Evolutionary conservation across 2,888 invertebrate genomes (phyloP).

Genomic region (Zeuzera pyrina): DNA sequence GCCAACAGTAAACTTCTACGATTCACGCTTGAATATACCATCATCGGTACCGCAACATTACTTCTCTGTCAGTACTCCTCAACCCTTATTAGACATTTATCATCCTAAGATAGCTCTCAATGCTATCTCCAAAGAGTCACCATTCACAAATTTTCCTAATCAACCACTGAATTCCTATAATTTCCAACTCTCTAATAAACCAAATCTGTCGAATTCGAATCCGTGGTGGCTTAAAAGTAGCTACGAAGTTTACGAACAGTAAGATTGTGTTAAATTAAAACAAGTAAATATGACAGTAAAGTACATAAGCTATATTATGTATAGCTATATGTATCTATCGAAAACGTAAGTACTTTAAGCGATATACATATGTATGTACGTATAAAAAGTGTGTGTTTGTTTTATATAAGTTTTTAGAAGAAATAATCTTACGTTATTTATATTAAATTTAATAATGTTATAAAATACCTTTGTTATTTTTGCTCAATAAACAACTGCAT

Average conservation of each 20-base stretch:
- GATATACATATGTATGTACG: slow-evolving; percentile 1
- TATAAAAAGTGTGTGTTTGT: no score
- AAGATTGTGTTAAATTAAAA: slow-evolving; percentile 3
- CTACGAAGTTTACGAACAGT: slow-evolving; percentile 33
- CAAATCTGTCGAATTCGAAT: slow-evolving; percentile 13
- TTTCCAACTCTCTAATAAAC: slow-evolving; percentile 1
- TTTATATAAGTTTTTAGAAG: no score
- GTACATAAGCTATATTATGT: background rate
- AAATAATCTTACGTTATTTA: no score
- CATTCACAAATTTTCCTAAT: slow-evolving; percentile 27
- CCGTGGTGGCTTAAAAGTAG: slow-evolving; percentile 34
- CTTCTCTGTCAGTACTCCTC: slow-evolving; percentile 12
- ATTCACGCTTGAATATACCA: background rate
- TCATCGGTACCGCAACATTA: slow-evolving; percentile 1
- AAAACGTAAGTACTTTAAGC: background rate
- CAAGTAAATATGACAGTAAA: slow-evolving; percentile 6
- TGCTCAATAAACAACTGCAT: no score
- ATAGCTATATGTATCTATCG: background rate
- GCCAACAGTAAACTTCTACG: background rate
- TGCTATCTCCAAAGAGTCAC: slow-evolving; percentile 23
- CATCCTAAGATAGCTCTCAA: slow-evolving; percentile 19
- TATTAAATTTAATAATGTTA: no score
- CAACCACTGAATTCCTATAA: slow-evolving; percentile 22
- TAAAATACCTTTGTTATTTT: no score
- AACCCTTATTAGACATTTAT: slow-evolving; percentile 13